Percentiles rank a stretch among this genome's conserved stretches.
Evolutionary conservation across 2,888 invertebrate genomes (phyloP).

Genomic region (Trilocha varians): DNA sequence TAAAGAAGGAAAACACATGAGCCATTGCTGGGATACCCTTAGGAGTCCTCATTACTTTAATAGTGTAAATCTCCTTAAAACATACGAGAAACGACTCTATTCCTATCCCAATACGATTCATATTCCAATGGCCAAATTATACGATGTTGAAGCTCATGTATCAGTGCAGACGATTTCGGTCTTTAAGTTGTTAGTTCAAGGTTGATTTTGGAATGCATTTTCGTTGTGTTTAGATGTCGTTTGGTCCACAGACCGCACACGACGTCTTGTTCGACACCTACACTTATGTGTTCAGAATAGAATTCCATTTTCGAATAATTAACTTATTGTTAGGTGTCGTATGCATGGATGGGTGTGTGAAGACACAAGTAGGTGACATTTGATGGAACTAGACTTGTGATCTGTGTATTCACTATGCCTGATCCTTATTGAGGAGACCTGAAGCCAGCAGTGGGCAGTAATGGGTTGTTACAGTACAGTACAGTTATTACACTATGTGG

Average conservation of each 20-base stretch:
- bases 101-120: constrained; percentile 11
- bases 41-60: constrained; percentile 66
- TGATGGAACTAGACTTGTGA: no score
- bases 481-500: no score
- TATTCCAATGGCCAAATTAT: constrained; percentile 13
- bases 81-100: constrained; percentile 24
- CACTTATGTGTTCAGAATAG: constrained; percentile 36
- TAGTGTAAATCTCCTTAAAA: constrained; percentile 40
- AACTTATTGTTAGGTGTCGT: constrained; percentile 6
- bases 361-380: background rate
- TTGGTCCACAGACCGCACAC: constrained; percentile 55
- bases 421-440: no score
- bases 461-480: no score
- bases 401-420: no score
- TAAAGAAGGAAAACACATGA: constrained; percentile 60
- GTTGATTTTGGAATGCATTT: constrained; percentile 9
- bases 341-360: background rate
- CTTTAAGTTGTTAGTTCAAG: constrained; percentile 6
- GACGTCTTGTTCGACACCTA: constrained; percentile 43
- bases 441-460: no score
- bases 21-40: constrained; percentile 62
- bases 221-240: constrained; percentile 18
- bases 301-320: constrained; percentile 18
- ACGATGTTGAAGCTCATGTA: constrained; percentile 11
- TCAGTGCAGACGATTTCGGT: constrained; percentile 8